Evolutionary conservation across 2,888 invertebrate species (phyloP), one percentile per base, ranked within the genome.

Genomic region (Athrips mouffetella): DNA sequence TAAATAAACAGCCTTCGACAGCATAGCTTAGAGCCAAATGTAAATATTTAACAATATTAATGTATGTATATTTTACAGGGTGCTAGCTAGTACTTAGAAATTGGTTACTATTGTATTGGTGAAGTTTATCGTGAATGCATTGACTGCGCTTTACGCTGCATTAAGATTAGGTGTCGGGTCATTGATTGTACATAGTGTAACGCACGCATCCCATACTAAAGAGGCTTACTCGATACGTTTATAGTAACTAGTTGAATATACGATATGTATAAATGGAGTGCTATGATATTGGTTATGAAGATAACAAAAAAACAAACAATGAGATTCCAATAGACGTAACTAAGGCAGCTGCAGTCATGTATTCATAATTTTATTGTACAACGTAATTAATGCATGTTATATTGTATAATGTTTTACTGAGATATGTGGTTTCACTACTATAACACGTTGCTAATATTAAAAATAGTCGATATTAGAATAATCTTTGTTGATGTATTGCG

Each of bases 21-120:
- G 20, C 21, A 21, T 37, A 37, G 21, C 11, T 37, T 37, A 37
- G 41, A 41, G n/a, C 10, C 27, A 25, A 41, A 42, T 15, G 27
- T 44, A 44, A 15, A 44, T 30, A 44, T 29, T 10, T 30, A 44
- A 44, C 30, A 20, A 30, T 69, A 57, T 67, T 53, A n/a, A n/a
- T n/a, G n/a, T 72, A 68, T 70, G 65, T 79, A 73, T 80, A 67
- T 76, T 44, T 47, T 40, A 51, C 80, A 83, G 80, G 83, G 81
- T 81, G 76, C 70, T 81, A 81, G 76, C 70, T 81, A 81, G 80
- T 82, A 76, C 74, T 79, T 83, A 81, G 73, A 67, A 66, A 64
- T 60, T 40, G 52, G 55, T 69, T 63, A 61, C 68, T 62, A 61
- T 60, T 60, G 15, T 67, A 60, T 66, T 65, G 57, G 57, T 70